These are phyloP conservation scores for Coendou prehensilis DNA, from an alignment of 2,797 vertebrate genomes.

Conservation along the genomic window DNA sequence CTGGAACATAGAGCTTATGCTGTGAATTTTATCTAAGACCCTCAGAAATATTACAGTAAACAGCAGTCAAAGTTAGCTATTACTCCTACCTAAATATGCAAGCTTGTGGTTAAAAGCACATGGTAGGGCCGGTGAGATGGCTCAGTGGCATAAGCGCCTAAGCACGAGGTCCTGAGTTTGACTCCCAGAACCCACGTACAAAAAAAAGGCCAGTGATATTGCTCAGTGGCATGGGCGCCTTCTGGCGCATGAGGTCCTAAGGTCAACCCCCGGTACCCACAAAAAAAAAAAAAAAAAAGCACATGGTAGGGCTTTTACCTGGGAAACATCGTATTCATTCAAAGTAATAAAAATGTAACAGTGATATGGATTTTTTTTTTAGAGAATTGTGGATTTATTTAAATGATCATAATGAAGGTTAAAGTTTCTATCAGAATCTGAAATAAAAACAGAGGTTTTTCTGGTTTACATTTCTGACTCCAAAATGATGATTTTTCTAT, in stretches of 20 bases:
- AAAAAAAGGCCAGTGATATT: no score
- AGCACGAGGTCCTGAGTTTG: no score
- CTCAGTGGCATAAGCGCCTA: no score
- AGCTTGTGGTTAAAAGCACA: background rate
- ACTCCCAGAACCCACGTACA: no score
- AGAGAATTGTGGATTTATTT: background rate
- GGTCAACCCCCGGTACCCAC: no score
- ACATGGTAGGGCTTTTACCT: background rate
- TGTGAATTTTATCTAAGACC: conserved; percentile 63
- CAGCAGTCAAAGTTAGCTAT: background rate
- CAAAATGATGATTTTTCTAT: background rate
- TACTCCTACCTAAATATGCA: background rate
- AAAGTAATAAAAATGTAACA: conserved; percentile 22
- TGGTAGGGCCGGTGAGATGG: no score
- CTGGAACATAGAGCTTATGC: conserved; percentile 45
- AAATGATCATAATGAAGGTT: background rate
- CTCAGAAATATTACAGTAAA: conserved; percentile 57
- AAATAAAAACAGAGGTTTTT: conserved; percentile 11
- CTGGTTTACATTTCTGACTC: conserved; percentile 40
- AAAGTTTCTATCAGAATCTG: conserved; percentile 31
- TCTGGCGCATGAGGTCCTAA: no score
- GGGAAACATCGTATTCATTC: background rate
- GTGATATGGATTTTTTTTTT: background rate
- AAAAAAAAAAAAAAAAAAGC: background rate
- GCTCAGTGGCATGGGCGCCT: no score